Base-by-base conservation (phyloP, 92 coral and sea anemone species). In the Blastomussa wellsi region DNA sequence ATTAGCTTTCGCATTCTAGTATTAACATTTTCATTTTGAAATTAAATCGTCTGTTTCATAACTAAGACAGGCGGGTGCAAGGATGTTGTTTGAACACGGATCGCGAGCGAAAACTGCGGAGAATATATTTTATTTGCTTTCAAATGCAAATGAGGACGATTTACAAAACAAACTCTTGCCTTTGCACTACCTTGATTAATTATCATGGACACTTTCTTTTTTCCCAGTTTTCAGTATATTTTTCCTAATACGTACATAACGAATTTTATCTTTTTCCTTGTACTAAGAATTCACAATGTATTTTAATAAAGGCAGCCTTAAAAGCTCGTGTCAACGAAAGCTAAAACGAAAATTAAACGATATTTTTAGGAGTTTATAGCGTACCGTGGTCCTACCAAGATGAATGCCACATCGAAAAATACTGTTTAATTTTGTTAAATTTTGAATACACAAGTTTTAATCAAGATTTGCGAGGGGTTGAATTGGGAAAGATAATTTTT, bases 111-210 rank as follows among this genome's bases (percentile, higher is more conserved):
- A 70, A 32, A 69, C 65, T 57, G 65, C 2, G 33, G 29, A n/a
- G 20, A 67, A 11, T 31, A 17, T 37, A 70, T 70, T 3, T 33
- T 70, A 41, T 33, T 70, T 70, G 35, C 75, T 36, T 37, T 70
- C 41, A 70, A 70, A 70, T 70, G 75, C 75, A 70, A 70, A 70
- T 70, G 20, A 70, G n/a, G 10, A 70, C 11, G 44, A 22, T 37
- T 7, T 1, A 11, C 29, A 17, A 36, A 26, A 51, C 26, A 62
- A 26, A 51, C 22, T 0, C 17, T 62, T 35, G 68, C 35, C 3
- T 60, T 62, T 29, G 24, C 4, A 28, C n/a, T n/a, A n/a, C n/a
- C n/a, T 11, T 7, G 15, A 28, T 7, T 70, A 35, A 70, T 70
- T 70, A 16, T 38, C 13, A 1, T 70, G n/a, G n/a, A n/a, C n/a